Evolutionary conservation across 2,888 invertebrate species (phyloP).

Genomic region (Agrenia bidenticulata): DNA sequence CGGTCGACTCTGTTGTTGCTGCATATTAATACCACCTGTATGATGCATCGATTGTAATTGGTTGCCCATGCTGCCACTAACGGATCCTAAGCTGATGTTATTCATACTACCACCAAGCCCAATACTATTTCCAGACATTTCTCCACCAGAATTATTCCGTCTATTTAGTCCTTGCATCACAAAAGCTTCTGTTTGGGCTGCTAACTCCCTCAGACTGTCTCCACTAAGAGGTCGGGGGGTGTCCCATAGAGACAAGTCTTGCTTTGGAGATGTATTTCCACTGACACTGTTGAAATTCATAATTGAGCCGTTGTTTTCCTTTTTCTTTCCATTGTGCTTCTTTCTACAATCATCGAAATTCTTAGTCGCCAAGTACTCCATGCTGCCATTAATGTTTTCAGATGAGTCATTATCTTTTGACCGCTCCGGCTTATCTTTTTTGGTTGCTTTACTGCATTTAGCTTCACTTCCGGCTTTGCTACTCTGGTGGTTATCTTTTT

Average conservation of each 20-base stretch:
- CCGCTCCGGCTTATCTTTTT: constrained; percentile 32
- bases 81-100: not conserved
- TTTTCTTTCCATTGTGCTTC: constrained; percentile 29
- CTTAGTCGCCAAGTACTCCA: not conserved
- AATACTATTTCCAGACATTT: not conserved
- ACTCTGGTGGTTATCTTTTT: constrained; percentile 27
- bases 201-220: constrained; percentile 48
- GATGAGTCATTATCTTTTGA: not conserved
- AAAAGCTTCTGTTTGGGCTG: constrained; percentile 48
- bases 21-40: not conserved
- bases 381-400: constrained; percentile 5
- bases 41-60: constrained; percentile 21
- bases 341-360: not conserved
- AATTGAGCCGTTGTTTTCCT: constrained; percentile 6
- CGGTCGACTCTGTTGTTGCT: constrained; percentile 2
- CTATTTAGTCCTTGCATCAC: constrained; percentile 38
- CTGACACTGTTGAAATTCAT: not conserved
- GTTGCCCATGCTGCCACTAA: constrained; percentile 1
- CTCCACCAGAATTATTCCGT: constrained; percentile 20
- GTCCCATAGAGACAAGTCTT: constrained; percentile 44
- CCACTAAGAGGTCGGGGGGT: constrained; percentile 39
- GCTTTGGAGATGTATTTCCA: constrained; percentile 34
- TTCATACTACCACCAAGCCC: not conserved
- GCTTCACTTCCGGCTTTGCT: constrained; percentile 12
- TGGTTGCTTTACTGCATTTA: constrained; percentile 23